These are phyloP conservation scores for Dallia pectoralis DNA, from an alignment of 2,797 vertebrate species.

Conservation along the genomic window DNA sequence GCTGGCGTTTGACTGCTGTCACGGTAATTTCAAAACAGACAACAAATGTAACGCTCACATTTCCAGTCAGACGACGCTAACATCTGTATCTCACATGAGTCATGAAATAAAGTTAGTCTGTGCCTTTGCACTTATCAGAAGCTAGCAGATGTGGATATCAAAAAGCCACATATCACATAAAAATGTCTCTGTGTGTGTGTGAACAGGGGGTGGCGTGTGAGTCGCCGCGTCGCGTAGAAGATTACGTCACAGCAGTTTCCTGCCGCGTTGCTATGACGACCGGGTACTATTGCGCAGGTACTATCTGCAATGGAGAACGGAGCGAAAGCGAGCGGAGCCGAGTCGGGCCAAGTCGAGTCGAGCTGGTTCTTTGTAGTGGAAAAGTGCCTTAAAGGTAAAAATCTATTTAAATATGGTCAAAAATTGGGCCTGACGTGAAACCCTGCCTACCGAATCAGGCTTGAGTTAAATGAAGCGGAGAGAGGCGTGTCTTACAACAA, in stretches of 20 bases:
- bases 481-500: conserved; percentile 86
- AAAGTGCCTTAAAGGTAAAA: too few species aligned
- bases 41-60: background rate
- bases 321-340: too few species aligned
- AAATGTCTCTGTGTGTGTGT: background rate
- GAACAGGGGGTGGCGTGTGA: too few species aligned
- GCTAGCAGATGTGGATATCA: too few species aligned
- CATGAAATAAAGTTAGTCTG: background rate
- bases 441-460: background rate
- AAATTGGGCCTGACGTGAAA: background rate
- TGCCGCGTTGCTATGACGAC: too few species aligned
- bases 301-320: too few species aligned
- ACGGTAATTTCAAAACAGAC: background rate
- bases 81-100: background rate
- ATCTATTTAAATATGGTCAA: background rate
- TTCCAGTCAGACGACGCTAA: background rate
- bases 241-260: too few species aligned
- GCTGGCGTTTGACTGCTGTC: background rate
- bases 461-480: background rate
- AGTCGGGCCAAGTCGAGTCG: too few species aligned
- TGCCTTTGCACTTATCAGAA: conserved; percentile 19
- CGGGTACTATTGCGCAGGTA: too few species aligned
- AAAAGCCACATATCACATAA: conserved; percentile 6
- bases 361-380: too few species aligned
- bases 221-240: too few species aligned